A percentile compares a stretch with the other conserved stretches of the same genome.
phyloP scores from a whole-genome alignment of 1,140 invertebrate species.

The Diploscapter pachys region DNA sequence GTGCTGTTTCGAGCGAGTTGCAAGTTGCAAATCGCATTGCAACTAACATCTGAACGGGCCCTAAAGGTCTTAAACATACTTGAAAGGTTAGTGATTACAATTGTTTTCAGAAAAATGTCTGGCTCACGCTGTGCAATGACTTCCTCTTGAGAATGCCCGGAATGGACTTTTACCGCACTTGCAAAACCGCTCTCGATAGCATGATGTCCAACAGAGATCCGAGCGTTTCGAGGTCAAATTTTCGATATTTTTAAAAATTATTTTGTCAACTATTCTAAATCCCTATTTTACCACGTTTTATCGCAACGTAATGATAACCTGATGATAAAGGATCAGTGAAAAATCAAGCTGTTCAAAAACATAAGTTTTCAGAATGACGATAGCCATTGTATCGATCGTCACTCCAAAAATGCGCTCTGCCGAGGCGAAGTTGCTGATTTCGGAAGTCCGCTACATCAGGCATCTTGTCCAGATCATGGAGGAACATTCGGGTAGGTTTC shows the following conservation, averaged over 20 bases:
- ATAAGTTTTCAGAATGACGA: constrained; percentile 68
- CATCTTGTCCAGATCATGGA: constrained; percentile 72
- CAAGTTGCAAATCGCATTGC: no score
- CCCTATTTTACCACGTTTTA: not conserved
- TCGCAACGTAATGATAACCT: constrained; percentile 27
- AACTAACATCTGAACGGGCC: no score
- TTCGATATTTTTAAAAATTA: not conserved
- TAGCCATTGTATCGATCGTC: constrained; percentile 76
- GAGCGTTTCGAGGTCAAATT: constrained; percentile 29
- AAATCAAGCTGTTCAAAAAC: no score
- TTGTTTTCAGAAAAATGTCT: constrained; percentile 74
- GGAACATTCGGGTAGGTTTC: constrained; percentile 60
- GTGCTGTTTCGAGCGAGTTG: no score
- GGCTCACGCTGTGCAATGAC: constrained; percentile 75
- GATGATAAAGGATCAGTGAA: no score
- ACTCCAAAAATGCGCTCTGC: constrained; percentile 71
- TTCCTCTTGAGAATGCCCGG: constrained; percentile 72
- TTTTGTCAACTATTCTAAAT: no score
- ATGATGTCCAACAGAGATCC: constrained; percentile 38
- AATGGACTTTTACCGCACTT: constrained; percentile 40
- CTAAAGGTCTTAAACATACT: not conserved
- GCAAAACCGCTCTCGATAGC: constrained; percentile 35
- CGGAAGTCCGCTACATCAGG: constrained; percentile 71
- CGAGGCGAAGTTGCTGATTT: constrained; percentile 72
- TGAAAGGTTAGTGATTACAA: constrained; percentile 37